Percentiles rank a stretch among this genome's conserved stretches.
Evolutionary conservation across 2,797 vertebrate species (phyloP).

Genomic region (Phoebastria nigripes): DNA sequence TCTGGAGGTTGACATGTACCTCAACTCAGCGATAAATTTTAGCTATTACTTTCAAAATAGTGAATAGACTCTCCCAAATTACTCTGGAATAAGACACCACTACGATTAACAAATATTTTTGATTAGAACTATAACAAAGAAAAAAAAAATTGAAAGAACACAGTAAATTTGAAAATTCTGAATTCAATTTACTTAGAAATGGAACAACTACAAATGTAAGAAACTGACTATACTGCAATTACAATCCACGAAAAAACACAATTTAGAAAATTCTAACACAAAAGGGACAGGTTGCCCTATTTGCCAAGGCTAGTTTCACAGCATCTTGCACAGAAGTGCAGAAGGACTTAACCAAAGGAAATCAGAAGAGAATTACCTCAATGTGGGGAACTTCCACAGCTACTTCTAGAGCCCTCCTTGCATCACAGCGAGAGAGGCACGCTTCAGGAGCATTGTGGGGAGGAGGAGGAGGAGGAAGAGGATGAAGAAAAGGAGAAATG

Average conservation of each 20-base stretch:
- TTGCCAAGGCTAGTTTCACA: neutral
- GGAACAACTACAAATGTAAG: neutral
- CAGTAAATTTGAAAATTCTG: neutral
- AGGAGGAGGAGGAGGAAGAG: neutral
- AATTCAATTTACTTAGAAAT: neutral
- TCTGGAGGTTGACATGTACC: neutral
- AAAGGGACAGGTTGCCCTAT: neutral
- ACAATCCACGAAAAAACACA: neutral
- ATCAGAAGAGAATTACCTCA: neutral
- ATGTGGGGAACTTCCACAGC: neutral
- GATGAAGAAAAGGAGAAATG: constrained; percentile 15
- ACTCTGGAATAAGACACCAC: neutral
- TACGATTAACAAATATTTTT: neutral
- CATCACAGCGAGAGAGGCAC: neutral
- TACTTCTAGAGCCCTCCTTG: constrained; percentile 8
- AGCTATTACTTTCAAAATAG: neutral
- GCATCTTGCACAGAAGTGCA: neutral
- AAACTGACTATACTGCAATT: neutral
- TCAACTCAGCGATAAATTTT: neutral
- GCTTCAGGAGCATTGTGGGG: neutral
- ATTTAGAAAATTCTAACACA: neutral
- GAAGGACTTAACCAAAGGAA: neutral
- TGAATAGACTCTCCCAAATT: neutral
- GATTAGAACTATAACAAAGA: neutral
- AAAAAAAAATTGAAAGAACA: neutral